Base-by-base conservation (phyloP, 2,797 vertebrate species). In the Carduelis carduelis region DNA sequence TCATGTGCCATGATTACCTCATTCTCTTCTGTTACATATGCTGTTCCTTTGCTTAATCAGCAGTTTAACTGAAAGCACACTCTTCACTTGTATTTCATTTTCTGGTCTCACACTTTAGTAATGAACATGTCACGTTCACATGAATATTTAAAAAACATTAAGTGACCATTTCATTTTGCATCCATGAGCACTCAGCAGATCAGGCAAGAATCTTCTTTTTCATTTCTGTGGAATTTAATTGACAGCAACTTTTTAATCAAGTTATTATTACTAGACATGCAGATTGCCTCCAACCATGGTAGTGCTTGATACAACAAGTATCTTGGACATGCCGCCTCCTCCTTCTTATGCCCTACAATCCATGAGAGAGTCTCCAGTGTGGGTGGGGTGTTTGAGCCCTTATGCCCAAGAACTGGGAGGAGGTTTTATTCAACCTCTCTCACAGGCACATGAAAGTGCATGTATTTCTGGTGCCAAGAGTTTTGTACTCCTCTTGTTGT, bases 131-230 rank as follows among this genome's bases (percentile, higher is more conserved):
- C 90, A 93, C 34, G 6, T 69, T 81, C 43, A 69, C 61, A 88
- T 72, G 32, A 95, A 91, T 91, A 92, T 89, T 96, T 95, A 68
- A 92, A 71, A 90, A 77, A 77, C 46, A 53, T 84, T 82, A 47
- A 83, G 57, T 85, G 87, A 92, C 53, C 65, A 52, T 86, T 95
- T 95, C 59, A 50, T 47, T 96, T 79, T 71, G 52, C 3, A 1
- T 49, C 65, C 47, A 26, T 41, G 32, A 94, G 55, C 50, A 75
- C 21, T 43, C 47, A 56, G 72, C 19, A 83, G 39, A 94, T 84
- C 46, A 87, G 8, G 28, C 19, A 49, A 75, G 43, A 89, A 74
- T 24, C 2, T 64, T 44, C 35, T 59, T 52, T 70, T 49, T 69
- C 7, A 2, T 44, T 80, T 75, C 37, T 37, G 41, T 75, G 57